Conservation (phyloP, 2,888 invertebrate species). For the Xestoiulus laeticollis region DNA sequence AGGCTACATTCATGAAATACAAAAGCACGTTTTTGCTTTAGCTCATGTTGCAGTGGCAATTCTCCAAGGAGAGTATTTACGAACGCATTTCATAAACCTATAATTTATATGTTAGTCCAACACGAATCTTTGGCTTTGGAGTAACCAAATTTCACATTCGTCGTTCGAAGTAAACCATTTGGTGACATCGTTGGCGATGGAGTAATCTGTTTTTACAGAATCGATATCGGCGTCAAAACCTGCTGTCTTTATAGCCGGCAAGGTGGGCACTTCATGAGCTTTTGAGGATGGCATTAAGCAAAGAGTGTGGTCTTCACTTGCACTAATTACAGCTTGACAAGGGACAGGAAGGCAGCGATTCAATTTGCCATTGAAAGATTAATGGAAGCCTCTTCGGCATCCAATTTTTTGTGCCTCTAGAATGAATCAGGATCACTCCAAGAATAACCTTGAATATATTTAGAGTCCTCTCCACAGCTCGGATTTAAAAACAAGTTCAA, state of each 20-base stretch:
- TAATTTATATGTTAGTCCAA: too few species aligned
- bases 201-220: neutral
- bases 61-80: too few species aligned
- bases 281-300: neutral
- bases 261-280: neutral
- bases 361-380: slow-evolving; percentile 29
- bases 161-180: neutral
- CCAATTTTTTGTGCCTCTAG: neutral
- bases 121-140: too few species aligned
- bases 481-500: slow-evolving; percentile 6
- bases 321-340: slow-evolving; percentile 21
- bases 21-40: too few species aligned
- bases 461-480: neutral
- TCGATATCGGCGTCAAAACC: neutral
- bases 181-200: neutral
- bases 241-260: neutral
- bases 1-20: too few species aligned
- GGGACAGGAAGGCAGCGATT: slow-evolving; percentile 25
- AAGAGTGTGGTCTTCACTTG: slow-evolving; percentile 8
- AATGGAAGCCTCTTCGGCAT: neutral
- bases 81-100: too few species aligned
- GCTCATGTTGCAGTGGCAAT: too few species aligned
- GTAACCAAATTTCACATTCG: too few species aligned
- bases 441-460: neutral
- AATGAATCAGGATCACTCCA: neutral